Base-by-base conservation (phyloP, 2,888 invertebrate species). In the Cerceris ruficornis region DNA sequence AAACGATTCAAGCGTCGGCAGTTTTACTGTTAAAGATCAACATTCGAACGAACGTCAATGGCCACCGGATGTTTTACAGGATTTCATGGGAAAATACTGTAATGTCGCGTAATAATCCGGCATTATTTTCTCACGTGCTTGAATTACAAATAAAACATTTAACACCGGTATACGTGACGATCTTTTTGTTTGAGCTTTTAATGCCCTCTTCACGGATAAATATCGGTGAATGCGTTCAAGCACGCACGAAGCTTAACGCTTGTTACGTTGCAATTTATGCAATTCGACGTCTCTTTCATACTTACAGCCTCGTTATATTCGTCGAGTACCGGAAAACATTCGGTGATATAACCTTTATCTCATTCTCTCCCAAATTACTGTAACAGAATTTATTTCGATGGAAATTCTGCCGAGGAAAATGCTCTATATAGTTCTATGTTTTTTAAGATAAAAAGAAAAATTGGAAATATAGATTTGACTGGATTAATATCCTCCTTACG, bases 281-380 rank as follows among this genome's bases (percentile, higher is more conserved):
- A 66, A 39, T 54, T 65, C 52, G 50, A 57, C 58, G 52, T 70
- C 52, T 52, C 61, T 73, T 62, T 43, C 65, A 74, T 88, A 93
- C 94, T 94, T 91, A 94, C 94, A 94, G 89, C 84, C 93, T 93
- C 69, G 93, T 92, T 81, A 94, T 89, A 82, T 92, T 91, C 68
- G 80, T 86, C 76, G 93, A 88, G 13, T 92, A 87, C 42, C 86
- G 81, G 87, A 94, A 94, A 67, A 93, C 89, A 65, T 92, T 89
- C 59, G 91, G 88, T 73, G 93, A 91, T 74, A 94, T 87, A 65
- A 88, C 88, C 74, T 91, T 88, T 75, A 94, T 90, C 60, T 92
- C 90, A 90, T 94, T 94, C 75, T 92, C 90, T 62, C 93, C 92
- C 83, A 94, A 89, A 81, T 93, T 93, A 70, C 94, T 94, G 90